Evolutionary conservation across 2,113 vertebrate genomes (phyloP).

Genomic region (Grammomys surdaster): DNA sequence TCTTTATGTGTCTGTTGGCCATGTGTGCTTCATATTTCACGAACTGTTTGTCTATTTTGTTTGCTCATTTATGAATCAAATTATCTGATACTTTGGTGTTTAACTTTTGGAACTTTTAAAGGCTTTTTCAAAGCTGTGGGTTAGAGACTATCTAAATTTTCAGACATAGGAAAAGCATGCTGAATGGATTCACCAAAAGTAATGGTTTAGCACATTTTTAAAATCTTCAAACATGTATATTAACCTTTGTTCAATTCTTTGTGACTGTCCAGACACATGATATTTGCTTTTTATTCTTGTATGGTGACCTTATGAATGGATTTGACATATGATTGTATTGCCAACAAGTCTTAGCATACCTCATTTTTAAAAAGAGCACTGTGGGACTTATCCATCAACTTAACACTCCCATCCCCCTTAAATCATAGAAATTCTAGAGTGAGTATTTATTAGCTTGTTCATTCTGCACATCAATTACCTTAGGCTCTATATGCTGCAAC

Average conservation of each 20-base stretch:
- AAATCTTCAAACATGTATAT: constrained; percentile 41
- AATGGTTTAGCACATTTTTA: constrained; percentile 63
- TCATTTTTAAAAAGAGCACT: constrained; percentile 64
- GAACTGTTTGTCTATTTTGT: not conserved
- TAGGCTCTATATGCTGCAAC: constrained; percentile 67
- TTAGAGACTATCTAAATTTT: constrained; percentile 47
- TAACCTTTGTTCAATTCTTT: constrained; percentile 48
- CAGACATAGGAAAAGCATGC: not conserved
- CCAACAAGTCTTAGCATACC: constrained; percentile 68
- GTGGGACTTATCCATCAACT: constrained; percentile 76
- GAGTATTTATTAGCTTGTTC: constrained; percentile 81
- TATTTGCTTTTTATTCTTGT: constrained; percentile 73
- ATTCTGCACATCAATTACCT: constrained; percentile 80
- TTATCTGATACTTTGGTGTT: not conserved
- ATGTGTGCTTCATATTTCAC: not conserved
- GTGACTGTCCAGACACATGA: constrained; percentile 58
- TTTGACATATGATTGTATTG: constrained; percentile 73
- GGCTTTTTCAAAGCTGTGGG: not conserved
- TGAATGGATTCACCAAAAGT: constrained; percentile 63
- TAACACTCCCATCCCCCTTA: constrained; percentile 70
- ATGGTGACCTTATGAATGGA: constrained; percentile 70
- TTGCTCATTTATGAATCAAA: not conserved
- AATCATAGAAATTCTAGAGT: constrained; percentile 77
- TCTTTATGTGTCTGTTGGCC: not conserved
- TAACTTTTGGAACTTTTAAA: not conserved